Evolutionary conservation across 2,888 invertebrate genomes (phyloP), one percentile per base, ranked within the genome.

Genomic region (Latheticus oryzae): DNA sequence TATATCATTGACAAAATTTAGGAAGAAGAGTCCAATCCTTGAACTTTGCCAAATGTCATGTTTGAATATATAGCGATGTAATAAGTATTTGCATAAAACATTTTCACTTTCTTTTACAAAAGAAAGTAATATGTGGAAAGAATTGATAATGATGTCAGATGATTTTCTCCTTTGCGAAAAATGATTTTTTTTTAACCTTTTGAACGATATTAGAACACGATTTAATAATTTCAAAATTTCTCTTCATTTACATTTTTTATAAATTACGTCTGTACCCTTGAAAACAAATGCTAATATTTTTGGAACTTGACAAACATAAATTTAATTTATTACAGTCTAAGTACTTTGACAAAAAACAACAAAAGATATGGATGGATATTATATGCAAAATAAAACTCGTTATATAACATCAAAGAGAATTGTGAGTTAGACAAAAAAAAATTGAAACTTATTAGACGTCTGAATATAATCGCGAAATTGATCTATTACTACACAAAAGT

Each of bases 51-150:
- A 40, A 40, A 40, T 24, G 40, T 11, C 26, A 42, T 7, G 15
- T 28, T n/a, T 28, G 24, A 13, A 45, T 21, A 30, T 21, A 32
- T 45, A 17, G 23, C 45, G 17, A 40, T 23, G 42, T 42, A 42
- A 35, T 47, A 47, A 33, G 8, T 8, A 47, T 47, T 47, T 47
- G 16, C 47, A 47, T 47, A 47, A 43, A 45, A 58, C 58, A 51
- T 56, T 50, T 52, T 58, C 54, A 60, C 62, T 62, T 62, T 62
- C 62, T 51, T 56, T 62, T 38, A 33, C 16, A 51, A 60, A 58
- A 50, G 59, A 59, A 59, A 50, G 53, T 60, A 30, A 51, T 23
- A 37, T 54, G 47, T 54, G 47, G 37, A 19, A 45, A 40, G 50
- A 62, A 54, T 58, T 26, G 40, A 40, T 38, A 35, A 48, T 48